These are phyloP conservation scores for Samia ricini DNA, from an alignment of 1,140 invertebrate species.

Conservation along the genomic window DNA sequence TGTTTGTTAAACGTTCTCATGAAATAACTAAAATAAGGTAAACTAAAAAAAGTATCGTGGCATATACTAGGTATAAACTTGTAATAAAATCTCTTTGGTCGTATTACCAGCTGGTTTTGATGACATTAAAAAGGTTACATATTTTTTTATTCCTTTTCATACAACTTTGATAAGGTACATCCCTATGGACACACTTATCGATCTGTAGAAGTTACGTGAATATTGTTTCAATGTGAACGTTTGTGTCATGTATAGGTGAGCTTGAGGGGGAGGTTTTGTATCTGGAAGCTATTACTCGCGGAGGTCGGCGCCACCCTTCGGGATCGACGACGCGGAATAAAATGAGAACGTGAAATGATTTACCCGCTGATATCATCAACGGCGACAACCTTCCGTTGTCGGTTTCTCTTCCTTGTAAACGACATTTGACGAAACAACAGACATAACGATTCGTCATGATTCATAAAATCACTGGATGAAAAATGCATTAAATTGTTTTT, in stretches of 20 bases:
- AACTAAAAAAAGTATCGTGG: too few species aligned
- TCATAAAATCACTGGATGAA: neutral
- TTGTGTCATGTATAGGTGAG: conserved; percentile 57
- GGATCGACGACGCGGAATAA: conserved; percentile 46
- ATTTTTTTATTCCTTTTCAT: neutral
- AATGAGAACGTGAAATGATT: conserved; percentile 64
- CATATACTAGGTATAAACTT: too few species aligned
- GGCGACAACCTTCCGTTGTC: conserved; percentile 30
- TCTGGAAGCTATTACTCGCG: conserved; percentile 57
- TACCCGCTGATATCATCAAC: conserved; percentile 39
- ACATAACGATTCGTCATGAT: neutral
- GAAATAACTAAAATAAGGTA: too few species aligned
- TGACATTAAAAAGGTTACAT: too few species aligned
- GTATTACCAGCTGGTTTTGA: too few species aligned
- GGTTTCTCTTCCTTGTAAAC: conserved; percentile 37
- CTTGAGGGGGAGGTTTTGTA: conserved; percentile 42
- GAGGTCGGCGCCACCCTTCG: conserved; percentile 37
- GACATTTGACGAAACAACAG: conserved; percentile 32
- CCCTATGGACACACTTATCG: conserved; percentile 28
- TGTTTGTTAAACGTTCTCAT: too few species aligned
- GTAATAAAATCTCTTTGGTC: too few species aligned
- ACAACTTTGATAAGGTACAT: neutral
- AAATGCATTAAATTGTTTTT: too few species aligned
- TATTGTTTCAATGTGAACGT: conserved; percentile 62
- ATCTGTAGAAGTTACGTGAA: conserved; percentile 55